Percentiles rank a stretch among this genome's conserved stretches.
Evolutionary conservation across 2,113 vertebrate genomes (phyloP).

Genomic region (Lepus europaeus): DNA sequence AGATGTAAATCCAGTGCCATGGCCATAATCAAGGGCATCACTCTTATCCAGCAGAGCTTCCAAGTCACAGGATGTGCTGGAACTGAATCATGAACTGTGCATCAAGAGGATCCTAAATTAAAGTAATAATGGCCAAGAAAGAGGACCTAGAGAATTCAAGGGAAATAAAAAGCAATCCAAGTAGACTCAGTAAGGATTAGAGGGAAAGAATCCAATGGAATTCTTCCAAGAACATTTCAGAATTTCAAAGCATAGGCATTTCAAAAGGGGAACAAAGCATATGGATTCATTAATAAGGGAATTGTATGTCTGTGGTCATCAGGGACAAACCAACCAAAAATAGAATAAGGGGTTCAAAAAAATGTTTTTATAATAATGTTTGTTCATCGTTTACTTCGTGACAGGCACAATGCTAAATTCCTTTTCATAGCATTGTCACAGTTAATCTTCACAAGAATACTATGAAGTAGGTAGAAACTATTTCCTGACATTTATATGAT

Average conservation of each 20-base stretch:
- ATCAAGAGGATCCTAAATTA: neutral
- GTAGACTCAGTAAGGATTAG: neutral
- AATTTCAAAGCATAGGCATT: neutral
- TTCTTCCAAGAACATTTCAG: slow-evolving; percentile 31
- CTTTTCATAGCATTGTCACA: neutral
- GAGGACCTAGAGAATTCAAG: neutral
- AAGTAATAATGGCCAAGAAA: slow-evolving; percentile 5
- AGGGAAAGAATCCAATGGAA: slow-evolving; percentile 4
- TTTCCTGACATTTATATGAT: neutral
- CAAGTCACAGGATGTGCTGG: neutral
- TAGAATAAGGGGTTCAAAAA: neutral
- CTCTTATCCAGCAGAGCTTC: neutral
- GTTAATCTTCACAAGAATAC: neutral
- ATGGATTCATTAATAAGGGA: neutral
- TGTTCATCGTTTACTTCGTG: neutral
- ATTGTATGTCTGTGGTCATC: neutral
- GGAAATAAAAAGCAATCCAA: neutral
- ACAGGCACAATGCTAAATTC: neutral
- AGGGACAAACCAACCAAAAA: neutral
- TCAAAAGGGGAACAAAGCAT: neutral
- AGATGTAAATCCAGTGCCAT: neutral
- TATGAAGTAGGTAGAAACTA: neutral
- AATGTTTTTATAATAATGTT: neutral
- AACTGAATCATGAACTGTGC: neutral
- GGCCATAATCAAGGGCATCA: neutral